phyloP scores from a whole-genome alignment of 2,113 vertebrate species.

The Sturnus vulgaris region DNA sequence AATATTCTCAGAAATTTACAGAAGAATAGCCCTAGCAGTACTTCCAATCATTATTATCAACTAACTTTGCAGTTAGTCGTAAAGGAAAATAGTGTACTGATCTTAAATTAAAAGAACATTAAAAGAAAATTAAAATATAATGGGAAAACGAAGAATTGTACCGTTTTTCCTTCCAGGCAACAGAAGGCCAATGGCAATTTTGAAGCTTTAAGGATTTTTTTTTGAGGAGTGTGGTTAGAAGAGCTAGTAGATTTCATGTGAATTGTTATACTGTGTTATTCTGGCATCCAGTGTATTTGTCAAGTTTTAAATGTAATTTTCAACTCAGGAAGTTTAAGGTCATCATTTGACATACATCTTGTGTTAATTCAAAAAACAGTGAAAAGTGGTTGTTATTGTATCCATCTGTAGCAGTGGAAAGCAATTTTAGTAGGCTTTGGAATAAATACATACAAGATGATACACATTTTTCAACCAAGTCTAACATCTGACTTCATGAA shows the following conservation, averaged over 20 bases:
- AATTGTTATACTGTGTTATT: neutral
- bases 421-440: slow-evolving; percentile 56
- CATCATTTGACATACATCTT: slow-evolving; percentile 60
- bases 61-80: neutral
- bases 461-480: slow-evolving; percentile 65
- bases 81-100: neutral
- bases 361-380: slow-evolving; percentile 65
- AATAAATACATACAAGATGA: slow-evolving; percentile 71
- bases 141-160: neutral
- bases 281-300: slow-evolving; percentile 28
- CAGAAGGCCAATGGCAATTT: neutral
- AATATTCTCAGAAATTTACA: neutral
- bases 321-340: slow-evolving; percentile 48
- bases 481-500: slow-evolving; percentile 72
- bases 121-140: neutral
- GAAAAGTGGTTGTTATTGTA: slow-evolving; percentile 62
- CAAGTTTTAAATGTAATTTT: slow-evolving; percentile 62
- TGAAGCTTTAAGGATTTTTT: neutral
- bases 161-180: neutral
- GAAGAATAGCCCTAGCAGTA: neutral
- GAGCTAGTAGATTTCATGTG: neutral
- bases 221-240: neutral
- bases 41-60: neutral
- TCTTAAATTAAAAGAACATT: neutral
- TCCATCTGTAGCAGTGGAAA: slow-evolving; percentile 41